Conservation (phyloP, 2,888 invertebrate genomes). For the Anorthoa munda region DNA sequence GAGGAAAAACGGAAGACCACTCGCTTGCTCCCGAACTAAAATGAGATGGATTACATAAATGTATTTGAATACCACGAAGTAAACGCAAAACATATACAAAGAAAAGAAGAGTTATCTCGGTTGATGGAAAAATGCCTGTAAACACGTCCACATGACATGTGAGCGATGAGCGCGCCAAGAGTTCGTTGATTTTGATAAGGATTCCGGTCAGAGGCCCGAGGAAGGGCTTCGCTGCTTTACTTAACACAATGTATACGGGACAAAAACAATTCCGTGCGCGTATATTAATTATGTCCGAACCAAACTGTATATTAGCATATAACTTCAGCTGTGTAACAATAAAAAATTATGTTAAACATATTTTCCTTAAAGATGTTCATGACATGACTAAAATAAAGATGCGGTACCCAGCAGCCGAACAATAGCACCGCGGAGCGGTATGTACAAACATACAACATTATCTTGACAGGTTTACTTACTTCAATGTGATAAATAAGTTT, state of each 20-base stretch:
- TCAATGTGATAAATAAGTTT: conserved; percentile 82
- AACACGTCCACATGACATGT: conserved; percentile 71
- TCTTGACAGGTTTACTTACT: conserved; percentile 88
- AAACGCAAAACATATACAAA: conserved; percentile 55
- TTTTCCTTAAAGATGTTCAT: conserved; percentile 61
- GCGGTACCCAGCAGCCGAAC: conserved; percentile 74
- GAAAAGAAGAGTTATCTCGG: conserved; percentile 65
- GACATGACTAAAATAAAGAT: conserved; percentile 69
- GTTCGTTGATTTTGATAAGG: conserved; percentile 71
- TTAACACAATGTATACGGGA: conserved; percentile 39
- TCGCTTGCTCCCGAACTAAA: conserved; percentile 64
- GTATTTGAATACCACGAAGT: conserved; percentile 54
- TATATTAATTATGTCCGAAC: conserved; percentile 37
- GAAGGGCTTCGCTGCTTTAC: conserved; percentile 53
- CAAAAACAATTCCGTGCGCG: conserved; percentile 34
- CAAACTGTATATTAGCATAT: conserved; percentile 41
- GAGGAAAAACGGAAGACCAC: conserved; percentile 59
- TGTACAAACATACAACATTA: conserved; percentile 83
- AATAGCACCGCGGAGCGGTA: conserved; percentile 77
- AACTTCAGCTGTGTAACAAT: conserved; percentile 56
- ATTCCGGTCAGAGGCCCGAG: conserved; percentile 67
- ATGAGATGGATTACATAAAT: conserved; percentile 48
- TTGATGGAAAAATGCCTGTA: conserved; percentile 72
- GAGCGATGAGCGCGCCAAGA: conserved; percentile 72
- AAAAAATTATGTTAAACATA: conserved; percentile 63